These are phyloP conservation scores for Sinocyclocheilus maitianheensis DNA, from an alignment of 2,113 vertebrate genomes.

Conservation along the genomic window DNA sequence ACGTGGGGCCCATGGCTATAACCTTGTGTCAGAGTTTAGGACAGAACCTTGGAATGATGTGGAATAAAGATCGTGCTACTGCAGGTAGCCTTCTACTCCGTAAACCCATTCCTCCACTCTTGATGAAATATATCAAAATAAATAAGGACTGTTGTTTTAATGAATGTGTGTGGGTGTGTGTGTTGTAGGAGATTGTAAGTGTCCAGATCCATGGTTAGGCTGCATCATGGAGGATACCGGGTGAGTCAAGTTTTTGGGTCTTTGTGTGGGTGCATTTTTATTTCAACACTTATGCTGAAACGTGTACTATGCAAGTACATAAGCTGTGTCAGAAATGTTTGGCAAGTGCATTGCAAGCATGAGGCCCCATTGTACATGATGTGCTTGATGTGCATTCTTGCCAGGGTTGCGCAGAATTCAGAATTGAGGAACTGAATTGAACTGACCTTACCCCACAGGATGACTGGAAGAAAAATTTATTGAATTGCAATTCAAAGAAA, in stretches of 20 bases:
- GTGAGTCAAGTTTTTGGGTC: constrained; percentile 67
- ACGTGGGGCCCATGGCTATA: constrained; percentile 90
- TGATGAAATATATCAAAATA: not conserved
- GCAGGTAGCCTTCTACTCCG: constrained; percentile 76
- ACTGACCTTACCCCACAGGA: not conserved
- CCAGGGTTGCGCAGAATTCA: not conserved
- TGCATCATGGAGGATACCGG: constrained; percentile 98
- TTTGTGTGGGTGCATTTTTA: not conserved
- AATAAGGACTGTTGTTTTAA: not conserved
- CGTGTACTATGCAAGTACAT: not conserved
- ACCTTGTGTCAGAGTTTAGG: constrained; percentile 92
- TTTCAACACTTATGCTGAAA: no score
- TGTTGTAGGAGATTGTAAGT: constrained; percentile 87
- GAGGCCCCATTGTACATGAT: not conserved
- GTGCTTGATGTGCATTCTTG: not conserved
- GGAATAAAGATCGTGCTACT: constrained; percentile 84
- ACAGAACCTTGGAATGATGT: constrained; percentile 97
- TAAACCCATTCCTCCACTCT: not conserved
- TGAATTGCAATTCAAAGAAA: not conserved
- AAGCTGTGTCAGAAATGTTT: not conserved
- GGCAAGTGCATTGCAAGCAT: not conserved
- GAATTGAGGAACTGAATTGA: not conserved
- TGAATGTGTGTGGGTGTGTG: constrained; percentile 26
- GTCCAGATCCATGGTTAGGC: constrained; percentile 91
- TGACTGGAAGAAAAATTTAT: not conserved